Evolutionary conservation across 2,797 vertebrate genomes (phyloP).

Genomic region (Parauchenoglanis ngamensis): DNA sequence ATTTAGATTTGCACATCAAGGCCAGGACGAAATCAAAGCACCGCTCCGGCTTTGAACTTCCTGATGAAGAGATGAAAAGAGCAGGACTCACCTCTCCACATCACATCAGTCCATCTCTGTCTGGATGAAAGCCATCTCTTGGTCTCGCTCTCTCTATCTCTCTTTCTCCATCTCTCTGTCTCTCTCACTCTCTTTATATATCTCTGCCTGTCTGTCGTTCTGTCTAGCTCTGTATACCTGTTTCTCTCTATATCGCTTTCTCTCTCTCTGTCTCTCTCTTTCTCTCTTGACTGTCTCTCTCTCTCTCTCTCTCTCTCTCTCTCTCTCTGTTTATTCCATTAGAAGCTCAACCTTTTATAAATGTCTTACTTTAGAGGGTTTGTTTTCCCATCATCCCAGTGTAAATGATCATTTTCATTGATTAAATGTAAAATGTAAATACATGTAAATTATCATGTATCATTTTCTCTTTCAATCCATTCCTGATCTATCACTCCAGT

Average conservation of each 20-base stretch:
- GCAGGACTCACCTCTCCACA: constrained; percentile 54
- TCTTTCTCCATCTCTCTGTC: background rate
- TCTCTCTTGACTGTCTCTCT: background rate
- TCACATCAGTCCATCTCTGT: constrained; percentile 63
- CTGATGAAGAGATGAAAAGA: constrained; percentile 76
- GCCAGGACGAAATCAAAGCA: constrained; percentile 73
- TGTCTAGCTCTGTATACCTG: background rate
- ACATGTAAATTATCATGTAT: no score
- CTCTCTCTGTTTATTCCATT: background rate
- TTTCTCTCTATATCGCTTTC: background rate
- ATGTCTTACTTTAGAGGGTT: background rate
- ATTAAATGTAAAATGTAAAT: no score
- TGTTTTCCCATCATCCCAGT: background rate
- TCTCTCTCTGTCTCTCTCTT: background rate
- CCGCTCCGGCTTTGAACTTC: constrained; percentile 72
- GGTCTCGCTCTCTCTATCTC: background rate
- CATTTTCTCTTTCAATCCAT: background rate
- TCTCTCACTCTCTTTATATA: background rate
- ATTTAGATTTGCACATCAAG: constrained; percentile 72
- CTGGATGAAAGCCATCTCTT: constrained; percentile 65
- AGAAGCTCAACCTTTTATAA: background rate
- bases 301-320: background rate
- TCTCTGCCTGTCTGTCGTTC: background rate
- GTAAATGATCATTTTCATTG: no score
- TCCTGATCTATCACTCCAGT: background rate